Conservation (phyloP, 2,113 vertebrate species). For the Rhinopomastus cyanomelas region DNA sequence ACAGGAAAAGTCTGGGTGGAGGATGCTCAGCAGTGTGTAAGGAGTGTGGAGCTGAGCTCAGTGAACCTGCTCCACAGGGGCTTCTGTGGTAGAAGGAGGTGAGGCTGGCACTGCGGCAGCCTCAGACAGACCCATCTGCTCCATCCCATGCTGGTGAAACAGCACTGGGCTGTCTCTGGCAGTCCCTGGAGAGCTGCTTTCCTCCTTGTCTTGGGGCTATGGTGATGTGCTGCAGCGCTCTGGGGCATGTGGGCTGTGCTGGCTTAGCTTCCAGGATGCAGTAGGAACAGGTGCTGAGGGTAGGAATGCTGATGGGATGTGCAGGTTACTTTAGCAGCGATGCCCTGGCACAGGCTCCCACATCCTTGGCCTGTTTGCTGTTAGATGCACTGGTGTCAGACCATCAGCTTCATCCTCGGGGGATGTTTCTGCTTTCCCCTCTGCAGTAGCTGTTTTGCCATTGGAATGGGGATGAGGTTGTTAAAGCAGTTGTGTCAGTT, state of each 20-base stretch:
- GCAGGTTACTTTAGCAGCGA: background rate
- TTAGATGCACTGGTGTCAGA: rapidly evolving
- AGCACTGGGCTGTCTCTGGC: rapidly evolving
- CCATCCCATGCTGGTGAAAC: background rate
- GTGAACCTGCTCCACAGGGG: background rate
- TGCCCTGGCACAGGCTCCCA: rapidly evolving
- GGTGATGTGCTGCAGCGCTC: rapidly evolving
- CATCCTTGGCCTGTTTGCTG: background rate
- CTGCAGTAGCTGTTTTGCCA: rapidly evolving
- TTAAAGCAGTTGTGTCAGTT: rapidly evolving
- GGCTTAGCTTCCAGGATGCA: too few species aligned
- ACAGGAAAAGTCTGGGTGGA: rapidly evolving
- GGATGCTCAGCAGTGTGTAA: too few species aligned
- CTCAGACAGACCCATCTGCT: background rate
- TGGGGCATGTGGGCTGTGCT: rapidly evolving
- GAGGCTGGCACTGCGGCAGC: too few species aligned
- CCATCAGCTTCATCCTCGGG: rapidly evolving
- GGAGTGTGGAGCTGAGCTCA: background rate
- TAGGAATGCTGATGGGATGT: background rate
- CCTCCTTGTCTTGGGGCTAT: too few species aligned
- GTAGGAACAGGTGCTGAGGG: too few species aligned
- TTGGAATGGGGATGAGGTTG: rapidly evolving
- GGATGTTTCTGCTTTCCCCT: background rate
- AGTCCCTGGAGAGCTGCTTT: background rate
- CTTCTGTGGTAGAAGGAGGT: background rate